Conservation (phyloP, 1,140 invertebrate species). For the Hyles vespertilio region DNA sequence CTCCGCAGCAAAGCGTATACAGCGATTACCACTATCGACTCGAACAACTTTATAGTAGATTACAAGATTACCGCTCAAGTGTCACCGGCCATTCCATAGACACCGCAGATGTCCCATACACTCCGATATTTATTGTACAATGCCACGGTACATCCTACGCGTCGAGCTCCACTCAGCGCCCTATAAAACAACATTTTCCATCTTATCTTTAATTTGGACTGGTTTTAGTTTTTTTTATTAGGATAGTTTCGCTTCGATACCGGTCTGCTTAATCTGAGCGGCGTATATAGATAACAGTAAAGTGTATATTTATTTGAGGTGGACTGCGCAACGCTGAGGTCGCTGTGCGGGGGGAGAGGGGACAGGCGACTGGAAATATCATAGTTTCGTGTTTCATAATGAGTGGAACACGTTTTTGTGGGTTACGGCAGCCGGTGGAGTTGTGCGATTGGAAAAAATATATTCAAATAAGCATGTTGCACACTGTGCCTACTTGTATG, state of each 20-base stretch:
- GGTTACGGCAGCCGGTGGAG: slow-evolving; percentile 47
- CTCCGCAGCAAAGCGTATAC: too few species aligned
- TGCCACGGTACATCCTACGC: slow-evolving; percentile 36
- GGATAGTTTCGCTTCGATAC: slow-evolving; percentile 71
- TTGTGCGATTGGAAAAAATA: slow-evolving; percentile 8
- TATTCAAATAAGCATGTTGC: neutral
- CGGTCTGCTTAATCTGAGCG: slow-evolving; percentile 65
- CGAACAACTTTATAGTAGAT: too few species aligned
- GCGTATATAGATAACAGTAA: slow-evolving; percentile 73
- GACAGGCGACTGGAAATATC: slow-evolving; percentile 55
- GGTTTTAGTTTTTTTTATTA: slow-evolving; percentile 69
- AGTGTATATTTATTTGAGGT: slow-evolving; percentile 63
- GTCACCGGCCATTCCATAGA: neutral
- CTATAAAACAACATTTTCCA: slow-evolving; percentile 46
- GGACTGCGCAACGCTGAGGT: slow-evolving; percentile 56
- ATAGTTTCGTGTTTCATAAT: slow-evolving; percentile 73
- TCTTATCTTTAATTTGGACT: slow-evolving; percentile 72
- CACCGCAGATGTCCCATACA: neutral
- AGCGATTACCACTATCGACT: too few species aligned
- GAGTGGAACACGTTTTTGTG: slow-evolving; percentile 67
- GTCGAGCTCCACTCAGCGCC: slow-evolving; percentile 12
- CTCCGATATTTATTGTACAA: too few species aligned
- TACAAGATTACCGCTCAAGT: too few species aligned
- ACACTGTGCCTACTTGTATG: too few species aligned
- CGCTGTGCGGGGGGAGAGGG: slow-evolving; percentile 40